Evolutionary conservation across 2,113 vertebrate genomes (phyloP), one percentile per base, ranked within the genome.

Genomic region (Menidia beryllina): DNA sequence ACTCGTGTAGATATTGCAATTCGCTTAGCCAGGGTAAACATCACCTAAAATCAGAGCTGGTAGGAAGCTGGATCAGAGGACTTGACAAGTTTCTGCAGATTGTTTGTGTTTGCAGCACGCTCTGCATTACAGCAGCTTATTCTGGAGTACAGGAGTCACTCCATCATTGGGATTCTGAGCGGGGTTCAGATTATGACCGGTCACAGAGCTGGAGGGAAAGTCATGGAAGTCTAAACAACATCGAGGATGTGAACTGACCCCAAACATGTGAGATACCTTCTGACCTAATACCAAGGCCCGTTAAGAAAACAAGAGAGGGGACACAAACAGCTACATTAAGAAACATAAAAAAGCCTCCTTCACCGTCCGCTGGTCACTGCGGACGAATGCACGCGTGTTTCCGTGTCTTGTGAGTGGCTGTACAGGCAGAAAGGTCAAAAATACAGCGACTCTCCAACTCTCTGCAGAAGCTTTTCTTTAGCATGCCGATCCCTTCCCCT

Each of bases 381-480:
- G 48, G 30, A 45, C 3, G 20, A n/a, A 50, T 43, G 4, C 54
- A 53, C 17, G 13, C 41, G 15, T 49, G 45, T 57, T 50, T 50
- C 38, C 6, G 1, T 56, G 74, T 81, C 54, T 80, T n/a, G 57
- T 74, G 77, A 77, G 72, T 73, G 75, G 53, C n/a, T 26, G 15
- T 19, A 56, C 75, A 71, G 76, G 81, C 81, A 81, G 76, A 79
- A 83, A 86, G 85, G 83, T 88, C 83, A 90, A 60, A 75, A 71
- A 78, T 67, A 78, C 26, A 0, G 64, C 65, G 84, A 85, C 83
- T 79, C 71, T 24, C 86, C 67, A 76, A 77, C 73, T 83, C 80
- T 77, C 72, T 51, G 71, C 77, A 81, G 65, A 82, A 78, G 79
- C 75, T 77, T 81, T 72, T 73, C 75, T 77, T 77, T 72, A 54